phyloP scores from a whole-genome alignment of 2,797 vertebrate species.

The Mus spretus region DNA sequence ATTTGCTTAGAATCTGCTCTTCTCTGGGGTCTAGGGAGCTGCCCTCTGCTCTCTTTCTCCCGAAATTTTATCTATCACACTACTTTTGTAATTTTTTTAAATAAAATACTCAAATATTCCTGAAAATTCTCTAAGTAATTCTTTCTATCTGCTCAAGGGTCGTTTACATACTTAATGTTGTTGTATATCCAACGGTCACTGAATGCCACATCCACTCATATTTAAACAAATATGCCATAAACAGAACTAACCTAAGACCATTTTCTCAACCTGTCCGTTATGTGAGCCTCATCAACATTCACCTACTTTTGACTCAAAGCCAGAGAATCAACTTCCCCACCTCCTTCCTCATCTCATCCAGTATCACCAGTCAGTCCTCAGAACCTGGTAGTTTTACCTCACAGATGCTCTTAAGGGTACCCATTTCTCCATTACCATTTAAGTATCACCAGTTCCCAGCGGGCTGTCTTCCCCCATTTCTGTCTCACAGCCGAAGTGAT shows the following conservation, averaged over 20 bases:
- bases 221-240: neutral
- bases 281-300: neutral
- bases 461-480: neutral
- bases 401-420: neutral
- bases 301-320: neutral
- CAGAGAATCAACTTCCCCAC: neutral
- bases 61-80: neutral
- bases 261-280: neutral
- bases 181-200: neutral
- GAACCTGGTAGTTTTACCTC: neutral
- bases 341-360: neutral
- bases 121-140: neutral
- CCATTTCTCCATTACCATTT: neutral
- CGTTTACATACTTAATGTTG: neutral
- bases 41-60: neutral
- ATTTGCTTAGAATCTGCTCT: neutral
- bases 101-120: slow-evolving; percentile 8
- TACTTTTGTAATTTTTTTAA: neutral
- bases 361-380: neutral
- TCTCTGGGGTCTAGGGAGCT: neutral
- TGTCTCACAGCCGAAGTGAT: neutral
- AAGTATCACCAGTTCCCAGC: neutral
- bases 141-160: neutral
- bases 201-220: neutral
- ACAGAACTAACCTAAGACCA: neutral